phyloP scores from a whole-genome alignment of 2,888 invertebrate genomes.

The Harpagoxenus sublaevis region DNA sequence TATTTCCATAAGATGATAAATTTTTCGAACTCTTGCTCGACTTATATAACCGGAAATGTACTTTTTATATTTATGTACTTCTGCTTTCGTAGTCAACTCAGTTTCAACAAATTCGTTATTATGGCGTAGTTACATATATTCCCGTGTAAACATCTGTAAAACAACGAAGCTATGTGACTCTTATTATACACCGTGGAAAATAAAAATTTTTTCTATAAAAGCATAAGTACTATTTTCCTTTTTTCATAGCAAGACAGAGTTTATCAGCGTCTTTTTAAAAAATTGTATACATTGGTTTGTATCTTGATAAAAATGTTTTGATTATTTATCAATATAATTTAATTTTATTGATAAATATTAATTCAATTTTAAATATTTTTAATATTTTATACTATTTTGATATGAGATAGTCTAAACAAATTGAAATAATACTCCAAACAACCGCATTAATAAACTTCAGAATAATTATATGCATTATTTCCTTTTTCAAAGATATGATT shows the following conservation, averaged over 20 bases:
- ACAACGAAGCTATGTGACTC: not conserved
- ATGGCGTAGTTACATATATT: not conserved
- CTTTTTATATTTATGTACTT: not conserved
- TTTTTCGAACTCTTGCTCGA: constrained; percentile 16
- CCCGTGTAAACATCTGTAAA: not conserved
- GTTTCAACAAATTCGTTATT: constrained; percentile 8
- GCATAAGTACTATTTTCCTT: not conserved
- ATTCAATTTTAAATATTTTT: not conserved
- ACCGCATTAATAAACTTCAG: not conserved
- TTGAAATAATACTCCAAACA: not conserved
- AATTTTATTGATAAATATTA: constrained; percentile 1
- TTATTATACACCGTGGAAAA: not conserved
- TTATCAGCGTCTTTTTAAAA: not conserved
- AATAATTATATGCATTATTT: not conserved
- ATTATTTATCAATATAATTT: not conserved
- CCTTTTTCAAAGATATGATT: not conserved
- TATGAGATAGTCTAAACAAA: not conserved
- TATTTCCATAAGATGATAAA: not conserved
- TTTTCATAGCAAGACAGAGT: not conserved
- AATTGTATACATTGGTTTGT: not conserved
- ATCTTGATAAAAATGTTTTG: not conserved
- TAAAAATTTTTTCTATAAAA: not conserved
- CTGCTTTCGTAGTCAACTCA: not conserved
- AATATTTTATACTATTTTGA: not conserved
- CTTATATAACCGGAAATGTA: not conserved